A percentile compares a stretch with the other conserved stretches of the same genome.
Evolutionary conservation across 2,888 invertebrate species (phyloP).

Genomic region (Teinopalpus imperialis): DNA sequence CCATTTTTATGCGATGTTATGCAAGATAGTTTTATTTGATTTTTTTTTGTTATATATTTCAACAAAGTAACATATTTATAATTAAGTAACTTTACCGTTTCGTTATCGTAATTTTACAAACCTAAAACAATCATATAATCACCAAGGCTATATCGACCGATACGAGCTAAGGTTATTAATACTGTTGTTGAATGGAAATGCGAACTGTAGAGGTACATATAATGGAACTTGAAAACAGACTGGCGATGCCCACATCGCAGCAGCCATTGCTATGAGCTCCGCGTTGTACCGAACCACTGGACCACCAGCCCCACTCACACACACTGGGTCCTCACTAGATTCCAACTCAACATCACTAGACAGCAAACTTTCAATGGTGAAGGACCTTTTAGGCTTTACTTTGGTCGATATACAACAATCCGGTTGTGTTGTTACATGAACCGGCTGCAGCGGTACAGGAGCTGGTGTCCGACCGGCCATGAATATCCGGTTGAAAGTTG

Average conservation of each 20-base stretch:
- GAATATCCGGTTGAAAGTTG: constrained; percentile 84
- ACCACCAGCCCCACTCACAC: constrained; percentile 16
- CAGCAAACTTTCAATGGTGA: constrained; percentile 93
- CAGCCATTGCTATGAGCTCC: constrained; percentile 46
- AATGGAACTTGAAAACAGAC: constrained; percentile 38
- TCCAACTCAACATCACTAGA: constrained; percentile 83
- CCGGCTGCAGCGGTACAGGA: constrained; percentile 40
- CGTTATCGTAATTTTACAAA: no score
- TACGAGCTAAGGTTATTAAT: constrained; percentile 37
- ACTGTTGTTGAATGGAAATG: constrained; percentile 40
- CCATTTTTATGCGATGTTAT: no score
- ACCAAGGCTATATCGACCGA: constrained; percentile 29
- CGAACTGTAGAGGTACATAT: constrained; percentile 40
- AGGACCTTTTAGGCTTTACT: constrained; percentile 84
- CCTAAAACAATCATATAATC: no score
- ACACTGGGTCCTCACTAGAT: constrained; percentile 40
- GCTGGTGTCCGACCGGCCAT: constrained; percentile 55
- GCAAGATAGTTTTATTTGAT: no score
- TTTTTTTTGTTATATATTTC: no score
- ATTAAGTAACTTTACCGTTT: no score
- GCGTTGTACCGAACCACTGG: constrained; percentile 36
- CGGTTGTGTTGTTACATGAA: constrained; percentile 37
- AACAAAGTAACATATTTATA: no score
- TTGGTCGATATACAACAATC: constrained; percentile 32
- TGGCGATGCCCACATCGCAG: constrained; percentile 46